Conservation (phyloP, 2,797 vertebrate genomes). For the Premnoplex brunnescens region DNA sequence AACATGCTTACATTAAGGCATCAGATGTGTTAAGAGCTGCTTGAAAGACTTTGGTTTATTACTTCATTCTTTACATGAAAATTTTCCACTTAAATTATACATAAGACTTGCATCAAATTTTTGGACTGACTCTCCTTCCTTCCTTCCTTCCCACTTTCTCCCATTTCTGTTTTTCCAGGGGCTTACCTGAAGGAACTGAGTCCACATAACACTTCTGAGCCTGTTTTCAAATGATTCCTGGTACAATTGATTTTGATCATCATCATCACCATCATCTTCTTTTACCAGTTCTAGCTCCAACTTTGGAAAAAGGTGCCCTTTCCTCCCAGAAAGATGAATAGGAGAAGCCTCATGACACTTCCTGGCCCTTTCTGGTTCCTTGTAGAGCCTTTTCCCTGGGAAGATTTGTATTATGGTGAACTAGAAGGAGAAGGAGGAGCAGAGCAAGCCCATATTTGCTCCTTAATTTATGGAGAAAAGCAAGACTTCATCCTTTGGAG, state of each 20-base stretch:
- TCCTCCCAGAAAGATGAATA: slow-evolving; percentile 69
- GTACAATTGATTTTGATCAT: slow-evolving; percentile 64
- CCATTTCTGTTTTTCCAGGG: slow-evolving; percentile 45
- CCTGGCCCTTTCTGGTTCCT: slow-evolving; percentile 70
- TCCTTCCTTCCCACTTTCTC: slow-evolving; percentile 61
- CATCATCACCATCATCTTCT: slow-evolving; percentile 55
- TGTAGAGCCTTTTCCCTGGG: slow-evolving; percentile 72
- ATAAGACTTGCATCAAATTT: not conserved
- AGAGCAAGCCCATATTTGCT: slow-evolving; percentile 51
- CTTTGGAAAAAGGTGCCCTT: slow-evolving; percentile 68
- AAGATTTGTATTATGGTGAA: slow-evolving; percentile 71
- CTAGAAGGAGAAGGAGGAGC: slow-evolving; percentile 59
- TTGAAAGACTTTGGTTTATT: not conserved
- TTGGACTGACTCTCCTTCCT: slow-evolving; percentile 45
- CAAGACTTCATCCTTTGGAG: slow-evolving; percentile 53
- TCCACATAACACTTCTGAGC: slow-evolving; percentile 69
- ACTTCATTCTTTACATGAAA: slow-evolving; percentile 14
- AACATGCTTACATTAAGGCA: slow-evolving; percentile 27
- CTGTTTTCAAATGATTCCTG: slow-evolving; percentile 69
- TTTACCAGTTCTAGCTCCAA: slow-evolving; percentile 68
- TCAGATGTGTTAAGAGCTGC: not conserved
- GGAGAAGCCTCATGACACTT: slow-evolving; percentile 70
- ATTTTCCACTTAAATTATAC: slow-evolving; percentile 20
- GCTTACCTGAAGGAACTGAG: slow-evolving; percentile 70
- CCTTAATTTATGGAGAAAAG: slow-evolving; percentile 54